Conservation (phyloP, 2,888 invertebrate species). For the Phytoseiulus persimilis region DNA sequence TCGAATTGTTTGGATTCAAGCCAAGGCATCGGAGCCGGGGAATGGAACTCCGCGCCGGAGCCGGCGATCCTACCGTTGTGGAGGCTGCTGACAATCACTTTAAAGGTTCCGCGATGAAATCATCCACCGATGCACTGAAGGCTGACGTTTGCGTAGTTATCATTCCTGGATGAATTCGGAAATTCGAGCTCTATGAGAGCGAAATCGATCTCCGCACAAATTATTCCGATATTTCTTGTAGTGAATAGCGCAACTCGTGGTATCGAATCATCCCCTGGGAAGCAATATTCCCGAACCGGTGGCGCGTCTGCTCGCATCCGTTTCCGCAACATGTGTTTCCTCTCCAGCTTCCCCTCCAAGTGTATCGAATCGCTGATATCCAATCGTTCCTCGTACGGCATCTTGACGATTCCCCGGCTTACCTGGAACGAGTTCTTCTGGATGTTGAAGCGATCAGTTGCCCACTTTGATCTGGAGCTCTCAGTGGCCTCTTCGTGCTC, state of each 20-base stretch:
- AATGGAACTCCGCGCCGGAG: background rate
- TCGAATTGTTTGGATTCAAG: background rate
- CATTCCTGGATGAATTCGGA: too few relatives aligned
- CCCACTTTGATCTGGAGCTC: background rate
- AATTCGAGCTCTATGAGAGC: too few relatives aligned
- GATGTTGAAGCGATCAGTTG: background rate
- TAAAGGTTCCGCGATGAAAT: too few relatives aligned
- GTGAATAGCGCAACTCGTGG: too few relatives aligned
- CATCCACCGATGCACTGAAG: too few relatives aligned
- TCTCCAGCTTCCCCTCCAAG: background rate
- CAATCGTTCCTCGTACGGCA: background rate
- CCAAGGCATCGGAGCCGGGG: background rate
- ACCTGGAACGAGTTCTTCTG: background rate
- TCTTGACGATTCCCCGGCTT: background rate
- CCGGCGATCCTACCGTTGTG: too few relatives aligned
- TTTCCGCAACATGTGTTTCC: background rate
- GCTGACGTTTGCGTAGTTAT: too few relatives aligned
- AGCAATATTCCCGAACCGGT: too few relatives aligned
- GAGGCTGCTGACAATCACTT: too few relatives aligned
- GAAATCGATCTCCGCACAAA: too few relatives aligned
- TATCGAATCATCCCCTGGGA: too few relatives aligned
- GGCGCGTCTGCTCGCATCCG: background rate
- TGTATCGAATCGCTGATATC: background rate
- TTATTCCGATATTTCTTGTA: too few relatives aligned
- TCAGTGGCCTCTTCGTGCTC: background rate